Percentiles rank a stretch among this genome's conserved stretches.
Conservation (phyloP, 2,113 vertebrate genomes). For the Myodes glareolus region DNA sequence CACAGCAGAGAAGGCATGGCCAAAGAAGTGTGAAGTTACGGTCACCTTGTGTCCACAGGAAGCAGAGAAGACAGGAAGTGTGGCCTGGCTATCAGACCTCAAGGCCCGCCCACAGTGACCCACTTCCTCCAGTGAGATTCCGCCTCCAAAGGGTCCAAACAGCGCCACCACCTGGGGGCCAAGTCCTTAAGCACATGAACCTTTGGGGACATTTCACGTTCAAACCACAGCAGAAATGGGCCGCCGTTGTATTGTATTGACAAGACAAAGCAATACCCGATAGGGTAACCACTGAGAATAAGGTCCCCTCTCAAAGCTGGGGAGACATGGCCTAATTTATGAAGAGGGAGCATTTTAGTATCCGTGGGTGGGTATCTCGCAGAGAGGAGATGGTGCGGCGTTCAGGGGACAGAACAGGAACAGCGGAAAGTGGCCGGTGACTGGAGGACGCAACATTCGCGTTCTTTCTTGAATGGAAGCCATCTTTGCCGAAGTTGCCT, state of each 20-base stretch:
- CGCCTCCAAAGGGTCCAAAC: neutral
- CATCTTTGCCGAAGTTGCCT: accelerated
- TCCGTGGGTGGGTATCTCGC: neutral
- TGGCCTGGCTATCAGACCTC: neutral
- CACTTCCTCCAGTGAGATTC: neutral
- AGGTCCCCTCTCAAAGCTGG: neutral
- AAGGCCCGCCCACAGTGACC: neutral
- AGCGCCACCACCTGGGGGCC: neutral
- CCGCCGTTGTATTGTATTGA: neutral
- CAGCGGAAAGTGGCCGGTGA: neutral
- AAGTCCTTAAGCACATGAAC: neutral
- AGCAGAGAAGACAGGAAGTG: neutral
- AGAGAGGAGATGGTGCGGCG: neutral
- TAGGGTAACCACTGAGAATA: neutral
- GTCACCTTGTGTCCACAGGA: neutral
- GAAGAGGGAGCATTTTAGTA: neutral
- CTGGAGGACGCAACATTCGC: neutral
- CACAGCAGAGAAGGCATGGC: neutral
- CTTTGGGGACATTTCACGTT: neutral
- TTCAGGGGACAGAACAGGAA: neutral
- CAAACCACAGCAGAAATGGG: neutral
- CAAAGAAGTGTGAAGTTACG: neutral
- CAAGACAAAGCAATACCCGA: neutral
- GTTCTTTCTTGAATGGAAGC: neutral
- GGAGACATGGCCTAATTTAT: neutral